Conservation (phyloP, 1,140 invertebrate species). For the Lucilia sericata region DNA sequence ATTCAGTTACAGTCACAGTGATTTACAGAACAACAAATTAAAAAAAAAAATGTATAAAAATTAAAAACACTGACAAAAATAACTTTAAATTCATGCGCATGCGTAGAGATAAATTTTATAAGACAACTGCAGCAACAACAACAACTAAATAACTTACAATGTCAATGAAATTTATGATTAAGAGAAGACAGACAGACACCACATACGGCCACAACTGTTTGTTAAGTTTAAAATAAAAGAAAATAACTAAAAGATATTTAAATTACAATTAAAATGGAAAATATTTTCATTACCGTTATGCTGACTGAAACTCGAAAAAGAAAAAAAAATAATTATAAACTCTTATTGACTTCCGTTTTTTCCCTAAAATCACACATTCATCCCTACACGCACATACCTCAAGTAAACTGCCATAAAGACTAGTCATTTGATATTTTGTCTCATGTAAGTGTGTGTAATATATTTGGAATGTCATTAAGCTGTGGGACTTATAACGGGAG, state of each 20-base stretch:
- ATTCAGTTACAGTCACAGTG: background rate
- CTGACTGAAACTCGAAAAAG: background rate
- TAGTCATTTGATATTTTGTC: too few species aligned
- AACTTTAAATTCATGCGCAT: conserved; percentile 15
- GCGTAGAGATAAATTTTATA: conserved; percentile 11
- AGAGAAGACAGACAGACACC: background rate
- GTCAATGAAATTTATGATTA: conserved; percentile 24
- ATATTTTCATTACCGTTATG: background rate
- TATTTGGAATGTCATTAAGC: too few species aligned
- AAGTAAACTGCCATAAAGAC: too few species aligned
- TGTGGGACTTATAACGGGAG: too few species aligned
- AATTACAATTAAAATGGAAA: conserved; percentile 13
- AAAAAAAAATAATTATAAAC: background rate
- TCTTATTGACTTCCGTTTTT: background rate
- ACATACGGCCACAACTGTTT: background rate
- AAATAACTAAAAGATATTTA: background rate
- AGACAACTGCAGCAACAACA: background rate
- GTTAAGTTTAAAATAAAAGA: background rate
- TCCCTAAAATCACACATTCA: background rate
- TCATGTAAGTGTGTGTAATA: too few species aligned
- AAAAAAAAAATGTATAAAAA: background rate
- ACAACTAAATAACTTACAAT: background rate
- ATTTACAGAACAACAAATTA: conserved; percentile 2
- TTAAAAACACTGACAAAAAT: background rate
- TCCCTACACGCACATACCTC: background rate